Conservation (phyloP, 1,140 invertebrate species). For the Drosophila kikkawai region DNA sequence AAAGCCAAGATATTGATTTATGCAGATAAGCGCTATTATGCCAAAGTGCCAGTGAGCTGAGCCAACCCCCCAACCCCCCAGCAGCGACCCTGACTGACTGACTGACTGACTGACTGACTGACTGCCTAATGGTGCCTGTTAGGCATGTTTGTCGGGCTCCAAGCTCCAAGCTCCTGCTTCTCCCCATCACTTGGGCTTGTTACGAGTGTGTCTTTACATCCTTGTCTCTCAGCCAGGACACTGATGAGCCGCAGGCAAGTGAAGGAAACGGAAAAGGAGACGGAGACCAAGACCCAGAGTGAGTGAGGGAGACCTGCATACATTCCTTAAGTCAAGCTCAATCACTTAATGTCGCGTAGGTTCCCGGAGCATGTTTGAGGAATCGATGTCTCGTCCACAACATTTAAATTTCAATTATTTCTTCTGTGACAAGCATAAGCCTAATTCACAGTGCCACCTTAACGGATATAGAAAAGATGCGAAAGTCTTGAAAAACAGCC, state of each 20-base stretch:
- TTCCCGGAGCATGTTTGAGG: slow-evolving; percentile 3
- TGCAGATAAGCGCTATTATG: slow-evolving; percentile 78
- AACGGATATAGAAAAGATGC: slow-evolving; percentile 2
- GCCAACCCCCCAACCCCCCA: slow-evolving; percentile 38
- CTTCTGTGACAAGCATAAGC: slow-evolving; percentile 41
- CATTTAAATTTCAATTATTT: slow-evolving; percentile 66
- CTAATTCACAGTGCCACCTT: slow-evolving; percentile 44
- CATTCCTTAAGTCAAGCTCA: slow-evolving; percentile 20
- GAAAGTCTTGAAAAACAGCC: slow-evolving; percentile 2
- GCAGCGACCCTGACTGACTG: slow-evolving; percentile 30
- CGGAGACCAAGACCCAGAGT: not conserved
- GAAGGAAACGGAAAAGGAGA: not conserved
- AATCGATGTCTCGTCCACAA: slow-evolving; percentile 40
- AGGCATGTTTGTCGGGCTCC: slow-evolving; percentile 48
- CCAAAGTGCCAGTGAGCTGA: slow-evolving; percentile 69
- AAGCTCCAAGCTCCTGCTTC: not conserved
- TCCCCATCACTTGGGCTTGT: slow-evolving; percentile 8
- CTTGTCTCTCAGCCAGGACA: slow-evolving; percentile 26
- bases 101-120: slow-evolving; percentile 30
- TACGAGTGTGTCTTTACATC: slow-evolving; percentile 38
- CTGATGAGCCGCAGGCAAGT: slow-evolving; percentile 35
- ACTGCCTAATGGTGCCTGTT: slow-evolving; percentile 63
- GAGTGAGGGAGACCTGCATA: not conserved
- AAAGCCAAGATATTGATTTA: slow-evolving; percentile 80
- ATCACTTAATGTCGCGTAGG: slow-evolving; percentile 32